A percentile compares a stretch with the other conserved stretches of the same genome.
phyloP scores from a whole-genome alignment of 2,797 vertebrate species.

The Diplodus sargus region DNA sequence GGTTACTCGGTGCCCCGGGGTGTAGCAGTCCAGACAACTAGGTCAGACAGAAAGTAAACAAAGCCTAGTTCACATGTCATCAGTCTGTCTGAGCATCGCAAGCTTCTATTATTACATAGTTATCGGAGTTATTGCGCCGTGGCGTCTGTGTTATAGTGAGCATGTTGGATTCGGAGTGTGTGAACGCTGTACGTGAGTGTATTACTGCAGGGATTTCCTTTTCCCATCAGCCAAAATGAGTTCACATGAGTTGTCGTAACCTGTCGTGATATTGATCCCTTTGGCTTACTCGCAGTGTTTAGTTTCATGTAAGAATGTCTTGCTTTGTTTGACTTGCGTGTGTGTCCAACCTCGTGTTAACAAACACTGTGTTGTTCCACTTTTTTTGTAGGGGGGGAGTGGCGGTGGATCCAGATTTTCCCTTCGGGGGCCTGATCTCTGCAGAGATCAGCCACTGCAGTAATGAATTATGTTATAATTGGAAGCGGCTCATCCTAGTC shows the following conservation, averaged over 20 bases:
- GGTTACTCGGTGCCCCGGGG: conserved; percentile 71
- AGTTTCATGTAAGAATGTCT: not conserved
- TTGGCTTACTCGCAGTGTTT: not conserved
- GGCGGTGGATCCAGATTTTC: conserved; percentile 24
- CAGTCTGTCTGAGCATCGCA: conserved; percentile 61
- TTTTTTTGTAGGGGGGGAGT: conserved; percentile 10
- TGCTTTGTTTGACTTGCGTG: not conserved
- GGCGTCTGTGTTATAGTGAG: not conserved
- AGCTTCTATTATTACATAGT: conserved; percentile 53
- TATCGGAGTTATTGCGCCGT: conserved; percentile 31
- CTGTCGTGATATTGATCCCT: fast-evolving
- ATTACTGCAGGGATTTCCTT: not conserved
- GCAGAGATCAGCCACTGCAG: conserved; percentile 29
- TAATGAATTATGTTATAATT: conserved; percentile 35
- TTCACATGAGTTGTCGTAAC: not conserved
- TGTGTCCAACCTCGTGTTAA: not conserved
- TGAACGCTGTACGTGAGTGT: not conserved
- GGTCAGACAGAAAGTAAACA: conserved; percentile 85
- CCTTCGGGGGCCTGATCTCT: conserved; percentile 19
- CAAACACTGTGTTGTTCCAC: conserved; percentile 16
- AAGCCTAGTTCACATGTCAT: conserved; percentile 74
- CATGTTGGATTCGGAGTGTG: not conserved
- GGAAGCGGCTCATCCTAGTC: not conserved
- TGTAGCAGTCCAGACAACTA: conserved; percentile 75
- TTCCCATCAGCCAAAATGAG: not conserved